Conservation (phyloP, 2,797 vertebrate genomes). For the Channallabes apus region DNA sequence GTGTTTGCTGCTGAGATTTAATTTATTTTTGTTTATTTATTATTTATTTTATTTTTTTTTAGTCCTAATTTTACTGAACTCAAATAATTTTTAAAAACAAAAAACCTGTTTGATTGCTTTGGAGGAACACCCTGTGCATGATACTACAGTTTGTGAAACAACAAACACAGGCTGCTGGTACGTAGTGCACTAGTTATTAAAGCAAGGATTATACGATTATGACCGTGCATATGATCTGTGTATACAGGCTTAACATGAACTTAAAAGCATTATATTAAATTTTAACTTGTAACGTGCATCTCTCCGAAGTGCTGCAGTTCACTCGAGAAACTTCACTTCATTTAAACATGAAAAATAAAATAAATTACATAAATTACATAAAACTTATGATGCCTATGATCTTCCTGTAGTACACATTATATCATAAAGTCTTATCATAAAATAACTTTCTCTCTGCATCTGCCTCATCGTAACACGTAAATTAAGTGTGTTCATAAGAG, state of each 20-base stretch:
- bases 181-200: not conserved
- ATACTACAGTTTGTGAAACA: no score
- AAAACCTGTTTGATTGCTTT: not conserved
- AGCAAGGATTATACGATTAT: conserved; percentile 2
- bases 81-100: not conserved
- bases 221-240: not conserved
- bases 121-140: no score
- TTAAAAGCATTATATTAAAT: not conserved
- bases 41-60: not conserved
- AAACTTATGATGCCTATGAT: not conserved
- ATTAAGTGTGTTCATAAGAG: not conserved
- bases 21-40: not conserved
- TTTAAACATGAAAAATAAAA: not conserved
- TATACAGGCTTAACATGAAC: not conserved
- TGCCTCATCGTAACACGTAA: no score
- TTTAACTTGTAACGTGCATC: not conserved
- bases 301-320: not conserved
- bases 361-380: not conserved
- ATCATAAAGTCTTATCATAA: not conserved
- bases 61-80: not conserved
- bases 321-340: not conserved
- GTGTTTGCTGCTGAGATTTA: no score
- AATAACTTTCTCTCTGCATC: no score
- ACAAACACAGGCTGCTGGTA: not conserved
- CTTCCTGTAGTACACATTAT: not conserved